Evolutionary conservation across 2,797 vertebrate genomes (phyloP).

Genomic region (Anguilla megastoma): DNA sequence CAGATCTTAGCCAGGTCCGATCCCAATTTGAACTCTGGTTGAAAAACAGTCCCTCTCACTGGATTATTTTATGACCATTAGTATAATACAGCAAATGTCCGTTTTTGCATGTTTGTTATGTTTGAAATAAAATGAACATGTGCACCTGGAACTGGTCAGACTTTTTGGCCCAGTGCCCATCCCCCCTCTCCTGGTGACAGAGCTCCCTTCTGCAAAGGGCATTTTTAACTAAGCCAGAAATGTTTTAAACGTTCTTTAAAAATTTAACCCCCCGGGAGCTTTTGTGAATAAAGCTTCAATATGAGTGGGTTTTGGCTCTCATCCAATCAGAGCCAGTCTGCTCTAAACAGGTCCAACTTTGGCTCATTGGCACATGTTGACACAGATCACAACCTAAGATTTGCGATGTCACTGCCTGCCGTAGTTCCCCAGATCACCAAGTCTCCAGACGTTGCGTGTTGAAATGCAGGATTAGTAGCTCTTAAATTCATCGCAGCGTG

Average conservation of each 20-base stretch:
- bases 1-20: not conserved
- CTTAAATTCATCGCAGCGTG: not conserved
- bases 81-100: slow-evolving; percentile 3
- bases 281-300: slow-evolving; percentile 20
- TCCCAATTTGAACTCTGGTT: not conserved
- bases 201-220: slow-evolving; percentile 25
- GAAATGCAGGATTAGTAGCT: slow-evolving; percentile 24
- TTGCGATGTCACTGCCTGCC: slow-evolving; percentile 7
- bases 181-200: slow-evolving; percentile 2
- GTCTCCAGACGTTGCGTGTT: not conserved
- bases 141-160: slow-evolving; percentile 21
- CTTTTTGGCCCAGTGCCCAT: slow-evolving; percentile 6
- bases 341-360: slow-evolving; percentile 1
- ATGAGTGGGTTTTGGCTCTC: not conserved
- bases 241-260: slow-evolving; percentile 18
- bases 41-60: not conserved
- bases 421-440: not conserved
- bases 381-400: slow-evolving; percentile 17
- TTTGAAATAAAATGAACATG: slow-evolving; percentile 17
- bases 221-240: slow-evolving; percentile 24
- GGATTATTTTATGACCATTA: slow-evolving; percentile 27
- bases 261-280: not conserved
- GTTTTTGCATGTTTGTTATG: slow-evolving; percentile 22
- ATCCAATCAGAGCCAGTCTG: not conserved
- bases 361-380: slow-evolving; percentile 8